Base-by-base conservation (phyloP, 2,113 vertebrate species). In the Toxotes jaculatrix region DNA sequence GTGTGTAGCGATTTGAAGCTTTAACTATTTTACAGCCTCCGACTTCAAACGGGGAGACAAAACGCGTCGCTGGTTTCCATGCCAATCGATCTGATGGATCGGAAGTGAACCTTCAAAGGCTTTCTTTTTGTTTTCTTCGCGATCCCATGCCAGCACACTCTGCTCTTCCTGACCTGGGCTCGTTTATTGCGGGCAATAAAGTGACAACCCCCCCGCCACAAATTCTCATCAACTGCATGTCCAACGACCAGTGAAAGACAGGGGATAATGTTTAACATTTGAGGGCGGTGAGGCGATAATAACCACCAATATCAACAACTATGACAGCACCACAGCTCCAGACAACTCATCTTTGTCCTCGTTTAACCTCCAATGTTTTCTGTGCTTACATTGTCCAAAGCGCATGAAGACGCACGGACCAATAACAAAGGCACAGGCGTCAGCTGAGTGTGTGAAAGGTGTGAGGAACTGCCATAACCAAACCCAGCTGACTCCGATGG, bases 71-170 rank as follows among this genome's bases (percentile, higher is more conserved):
- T 89, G 74, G 87, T 93, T 92, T 87, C 88, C 71, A 89, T 66
- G 75, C 64, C 86, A 86, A 92, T 92, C 88, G 77, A 85, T 77
- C 75, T 16, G 80, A 87, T 55, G 78, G 89, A 87, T 89, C 86
- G 90, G 92, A 95, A 94, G 88, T 83, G 34, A 45, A 67, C 13
- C 87, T 89, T 93, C 90, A 93, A 91, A 94, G 85, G 70, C 31
- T 51, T 75, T 53, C 32, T 34, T 9, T 42, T 77, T 77, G 27
- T 84, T 84, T 71, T 67, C 40, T 80, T 78, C 67, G 23, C 74
- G 82, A 76, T 79, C 84, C 76, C 91, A 82, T 87, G 85, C 85
- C 89, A 87, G 83, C 89, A 82, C 88, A 81, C 79, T 78, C 45
- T 80, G 66, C 78, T 81, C 68, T 55, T 71, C 69, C 80, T 87